phyloP scores from a whole-genome alignment of 1,140 invertebrate species.

The Goniozus legneri region DNA sequence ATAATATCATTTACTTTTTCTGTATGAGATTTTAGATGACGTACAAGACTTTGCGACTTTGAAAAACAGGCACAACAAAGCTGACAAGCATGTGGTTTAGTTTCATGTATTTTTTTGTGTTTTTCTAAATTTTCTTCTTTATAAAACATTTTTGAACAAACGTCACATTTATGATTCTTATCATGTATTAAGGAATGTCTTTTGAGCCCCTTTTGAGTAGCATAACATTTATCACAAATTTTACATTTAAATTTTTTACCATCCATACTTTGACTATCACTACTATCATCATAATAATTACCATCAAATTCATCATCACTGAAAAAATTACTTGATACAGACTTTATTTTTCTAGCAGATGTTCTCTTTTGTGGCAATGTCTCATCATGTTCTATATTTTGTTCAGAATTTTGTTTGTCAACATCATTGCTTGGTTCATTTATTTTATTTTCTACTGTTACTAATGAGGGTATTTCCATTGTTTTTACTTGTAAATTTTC shows the following conservation, averaged over 20 bases:
- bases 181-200: slow-evolving; percentile 46
- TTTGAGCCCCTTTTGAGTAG: slow-evolving; percentile 44
- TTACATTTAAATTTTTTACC: slow-evolving; percentile 43
- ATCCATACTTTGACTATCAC: slow-evolving; percentile 28
- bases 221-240: slow-evolving; percentile 40
- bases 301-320: slow-evolving; percentile 33
- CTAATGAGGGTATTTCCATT: too few relatives aligned
- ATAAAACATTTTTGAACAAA: slow-evolving; percentile 45
- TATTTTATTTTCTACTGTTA: neutral
- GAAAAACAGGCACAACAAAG: slow-evolving; percentile 38
- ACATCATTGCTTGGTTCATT: neutral
- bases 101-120: slow-evolving; percentile 38
- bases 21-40: slow-evolving; percentile 37
- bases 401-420: neutral
- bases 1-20: slow-evolving; percentile 32
- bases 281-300: slow-evolving; percentile 31
- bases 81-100: slow-evolving; percentile 42
- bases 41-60: slow-evolving; percentile 34
- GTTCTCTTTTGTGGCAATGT: slow-evolving; percentile 29
- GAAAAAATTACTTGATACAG: slow-evolving; percentile 26
- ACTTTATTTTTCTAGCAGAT: slow-evolving; percentile 35
- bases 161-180: slow-evolving; percentile 42
- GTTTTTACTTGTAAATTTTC: neutral
- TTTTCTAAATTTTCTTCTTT: slow-evolving; percentile 45
- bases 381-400: slow-evolving; percentile 16